Percentiles rank a stretch among this genome's conserved stretches.
phyloP scores from a whole-genome alignment of 1,140 invertebrate species.

The Portunus trituberculatus region DNA sequence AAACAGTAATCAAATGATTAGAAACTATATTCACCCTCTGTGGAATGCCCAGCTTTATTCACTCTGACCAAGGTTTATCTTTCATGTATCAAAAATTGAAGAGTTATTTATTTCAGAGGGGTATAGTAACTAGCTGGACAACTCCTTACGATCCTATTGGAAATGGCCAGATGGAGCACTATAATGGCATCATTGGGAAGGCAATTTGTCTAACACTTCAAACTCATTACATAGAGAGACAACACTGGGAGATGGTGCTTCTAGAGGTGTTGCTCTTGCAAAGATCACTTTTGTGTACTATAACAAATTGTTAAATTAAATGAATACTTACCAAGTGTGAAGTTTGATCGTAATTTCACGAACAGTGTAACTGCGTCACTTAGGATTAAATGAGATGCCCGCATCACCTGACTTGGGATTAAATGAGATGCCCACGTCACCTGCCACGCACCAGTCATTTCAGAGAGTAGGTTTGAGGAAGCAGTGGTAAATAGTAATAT shows the following conservation, averaged over 20 bases:
- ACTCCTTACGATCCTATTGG: neutral
- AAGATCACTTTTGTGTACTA: conserved; percentile 35
- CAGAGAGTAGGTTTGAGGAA: too few species aligned
- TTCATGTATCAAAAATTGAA: neutral
- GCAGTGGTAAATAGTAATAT: too few species aligned
- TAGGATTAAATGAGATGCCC: too few species aligned
- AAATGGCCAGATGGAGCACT: neutral
- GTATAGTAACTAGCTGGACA: neutral
- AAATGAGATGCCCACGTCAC: too few species aligned
- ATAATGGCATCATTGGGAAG: conserved; percentile 22
- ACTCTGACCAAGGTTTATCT: neutral
- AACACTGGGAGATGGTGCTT: neutral
- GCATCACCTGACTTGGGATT: too few species aligned
- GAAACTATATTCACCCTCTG: neutral
- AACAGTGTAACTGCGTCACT: too few species aligned
- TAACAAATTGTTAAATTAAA: too few species aligned
- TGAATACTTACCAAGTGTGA: too few species aligned
- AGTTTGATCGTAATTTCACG: too few species aligned
- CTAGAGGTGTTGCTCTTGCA: neutral
- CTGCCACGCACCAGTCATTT: too few species aligned
- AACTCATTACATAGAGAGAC: neutral
- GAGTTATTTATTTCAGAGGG: neutral
- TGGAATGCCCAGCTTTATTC: neutral
- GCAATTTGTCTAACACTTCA: conserved; percentile 2
- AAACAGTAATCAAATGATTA: neutral